Conservation (phyloP, 2,888 invertebrate species). For the Lasioglossum calceatum region DNA sequence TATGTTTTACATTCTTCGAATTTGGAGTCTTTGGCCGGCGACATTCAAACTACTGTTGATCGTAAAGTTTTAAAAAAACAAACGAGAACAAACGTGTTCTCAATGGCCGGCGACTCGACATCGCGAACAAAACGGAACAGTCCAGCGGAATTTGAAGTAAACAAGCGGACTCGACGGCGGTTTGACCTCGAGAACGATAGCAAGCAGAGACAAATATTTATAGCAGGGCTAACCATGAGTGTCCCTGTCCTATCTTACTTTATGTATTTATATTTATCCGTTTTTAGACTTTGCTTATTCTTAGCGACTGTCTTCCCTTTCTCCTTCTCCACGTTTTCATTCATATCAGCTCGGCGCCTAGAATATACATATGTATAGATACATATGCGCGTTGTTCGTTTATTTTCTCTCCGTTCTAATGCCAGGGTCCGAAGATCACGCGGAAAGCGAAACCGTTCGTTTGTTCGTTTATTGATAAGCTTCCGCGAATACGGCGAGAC, state of each 20-base stretch:
- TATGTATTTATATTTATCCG: conserved; percentile 44
- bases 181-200: conserved; percentile 55
- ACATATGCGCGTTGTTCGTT: background rate
- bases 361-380: background rate
- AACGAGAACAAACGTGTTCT: background rate
- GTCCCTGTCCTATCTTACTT: conserved; percentile 34
- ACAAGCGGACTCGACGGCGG: conserved; percentile 24
- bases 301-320: conserved; percentile 1
- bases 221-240: conserved; percentile 36
- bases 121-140: background rate
- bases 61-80: background rate
- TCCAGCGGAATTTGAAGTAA: background rate
- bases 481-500: background rate
- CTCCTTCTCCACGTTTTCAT: conserved; percentile 14
- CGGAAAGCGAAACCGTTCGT: background rate
- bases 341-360: background rate
- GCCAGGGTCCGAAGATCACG: background rate
- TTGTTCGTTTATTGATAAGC: conserved; percentile 13
- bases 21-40: background rate
- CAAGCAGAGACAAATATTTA: conserved; percentile 54
- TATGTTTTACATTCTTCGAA: too few relatives aligned
- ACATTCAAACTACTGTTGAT: background rate
- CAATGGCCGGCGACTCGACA: background rate
- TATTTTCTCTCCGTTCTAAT: background rate
- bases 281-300: conserved; percentile 19